Evolutionary conservation across 2,113 vertebrate genomes (phyloP).

Genomic region (Erinaceus europaeus): DNA sequence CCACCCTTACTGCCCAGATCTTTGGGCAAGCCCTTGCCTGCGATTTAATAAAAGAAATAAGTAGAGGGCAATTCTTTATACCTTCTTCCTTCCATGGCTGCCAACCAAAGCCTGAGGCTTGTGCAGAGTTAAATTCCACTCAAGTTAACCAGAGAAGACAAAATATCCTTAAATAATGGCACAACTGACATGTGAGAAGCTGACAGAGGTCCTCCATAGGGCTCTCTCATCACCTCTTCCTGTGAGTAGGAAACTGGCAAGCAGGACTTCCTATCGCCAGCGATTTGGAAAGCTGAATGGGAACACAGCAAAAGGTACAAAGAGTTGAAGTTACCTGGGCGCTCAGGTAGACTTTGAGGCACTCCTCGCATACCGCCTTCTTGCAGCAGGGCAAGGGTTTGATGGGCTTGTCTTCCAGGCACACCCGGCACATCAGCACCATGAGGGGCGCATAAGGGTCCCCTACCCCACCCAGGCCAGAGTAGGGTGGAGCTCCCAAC

Average conservation of each 20-base stretch:
- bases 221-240: not conserved
- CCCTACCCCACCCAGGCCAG: constrained; percentile 68
- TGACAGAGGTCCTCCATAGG: not conserved
- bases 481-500: constrained; percentile 79
- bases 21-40: constrained; percentile 4
- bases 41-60: not conserved
- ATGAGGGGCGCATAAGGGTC: constrained; percentile 80
- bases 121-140: not conserved
- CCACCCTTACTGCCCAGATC: not conserved
- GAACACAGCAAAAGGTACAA: too few species aligned
- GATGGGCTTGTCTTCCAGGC: constrained; percentile 91
- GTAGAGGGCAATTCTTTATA: not conserved
- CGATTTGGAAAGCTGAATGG: not conserved
- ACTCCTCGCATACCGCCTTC: constrained; percentile 95
- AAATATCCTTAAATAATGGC: not conserved
- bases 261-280: not conserved
- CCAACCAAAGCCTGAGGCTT: not conserved
- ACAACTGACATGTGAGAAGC: not conserved
- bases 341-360: constrained; percentile 93
- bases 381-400: constrained; percentile 93
- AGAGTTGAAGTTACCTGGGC: constrained; percentile 87
- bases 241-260: not conserved
- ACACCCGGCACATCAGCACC: constrained; percentile 91
- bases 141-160: not conserved
- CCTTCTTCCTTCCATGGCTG: not conserved